phyloP scores from a whole-genome alignment of 2,113 vertebrate species.

The Brachionichthys hirsutus region DNA sequence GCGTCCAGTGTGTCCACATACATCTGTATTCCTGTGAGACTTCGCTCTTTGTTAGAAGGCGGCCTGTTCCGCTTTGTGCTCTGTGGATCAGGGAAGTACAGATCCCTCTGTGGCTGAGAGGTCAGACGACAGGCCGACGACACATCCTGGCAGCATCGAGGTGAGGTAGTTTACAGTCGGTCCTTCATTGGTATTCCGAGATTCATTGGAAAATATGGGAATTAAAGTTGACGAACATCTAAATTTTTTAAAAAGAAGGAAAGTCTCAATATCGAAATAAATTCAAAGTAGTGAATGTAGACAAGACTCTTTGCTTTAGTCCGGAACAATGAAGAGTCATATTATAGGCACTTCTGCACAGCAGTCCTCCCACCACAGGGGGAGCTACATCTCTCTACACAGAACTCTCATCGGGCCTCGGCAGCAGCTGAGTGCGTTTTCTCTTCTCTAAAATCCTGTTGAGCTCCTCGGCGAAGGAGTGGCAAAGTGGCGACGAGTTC shows the following conservation, averaged over 20 bases:
- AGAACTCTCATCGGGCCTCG: conserved; percentile 91
- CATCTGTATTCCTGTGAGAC: conserved; percentile 32
- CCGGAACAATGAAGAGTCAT: conserved; percentile 22
- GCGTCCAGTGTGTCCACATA: conserved; percentile 27
- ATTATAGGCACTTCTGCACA: conserved; percentile 52
- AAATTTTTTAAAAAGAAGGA: conserved; percentile 27
- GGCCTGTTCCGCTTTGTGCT: conserved; percentile 14
- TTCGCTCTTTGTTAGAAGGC: conserved; percentile 16
- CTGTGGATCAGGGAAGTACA: conserved; percentile 13
- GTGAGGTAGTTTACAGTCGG: conserved; percentile 63
- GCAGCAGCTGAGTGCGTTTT: conserved; percentile 91
- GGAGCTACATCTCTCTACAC: conserved; percentile 76
- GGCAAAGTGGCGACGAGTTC: conserved; percentile 75
- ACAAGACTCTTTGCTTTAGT: conserved; percentile 44
- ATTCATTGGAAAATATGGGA: conserved; percentile 16
- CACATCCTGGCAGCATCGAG: conserved; percentile 32
- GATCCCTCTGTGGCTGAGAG: neutral
- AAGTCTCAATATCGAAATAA: conserved; percentile 25
- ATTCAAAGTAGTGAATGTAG: conserved; percentile 17
- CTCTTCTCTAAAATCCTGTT: conserved; percentile 95
- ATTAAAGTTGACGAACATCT: conserved; percentile 13
- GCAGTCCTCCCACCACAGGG: conserved; percentile 49
- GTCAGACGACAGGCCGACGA: conserved; percentile 27
- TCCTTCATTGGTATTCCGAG: conserved; percentile 18
- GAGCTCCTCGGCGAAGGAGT: conserved; percentile 92